Base-by-base conservation (phyloP, 2,113 vertebrate species). In the Atherinomorus stipes region DNA sequence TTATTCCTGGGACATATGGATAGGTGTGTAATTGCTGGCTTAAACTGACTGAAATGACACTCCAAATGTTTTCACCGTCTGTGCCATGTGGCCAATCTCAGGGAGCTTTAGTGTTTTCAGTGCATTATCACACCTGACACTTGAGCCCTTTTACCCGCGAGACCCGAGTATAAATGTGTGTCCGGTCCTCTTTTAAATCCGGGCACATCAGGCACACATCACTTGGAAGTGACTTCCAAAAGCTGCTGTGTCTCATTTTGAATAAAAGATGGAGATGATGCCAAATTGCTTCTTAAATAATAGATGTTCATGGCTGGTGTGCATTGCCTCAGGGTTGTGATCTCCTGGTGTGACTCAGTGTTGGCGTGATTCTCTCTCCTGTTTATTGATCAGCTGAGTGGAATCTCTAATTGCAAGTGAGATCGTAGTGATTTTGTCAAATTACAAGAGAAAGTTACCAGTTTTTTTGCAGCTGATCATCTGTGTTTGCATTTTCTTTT, bases 271-370 rank as follows among this genome's bases (percentile, higher is more conserved):
- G 78, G 45, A 58, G 59, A 53, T 11, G 28, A 73, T 61, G 74
- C 22, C 21, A 57, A 76, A 76, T 64, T 53, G 60, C 60, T 16
- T 64, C 58, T 28, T 87, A 60, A 79, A 83, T 86, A 81, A 87
- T 81, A 78, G 8, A 80, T 83, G 77, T 21, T 49, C 18, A 37
- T 4, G 26, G 34, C 34, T 49, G 8, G 21, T 31, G 50, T 0
- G 54, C 37, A 1, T 47, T 1, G 12, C 60, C 74, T 26, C n/a
- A 0, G 15, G 45, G 9, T 15, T 49, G 44, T 64, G 45, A 13
- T 64, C 62, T 54, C 44, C 45, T 38, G 37, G 0, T 26, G 54
- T 64, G 68, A 64, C 50, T 72, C 18, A 0, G 12, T 6, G 7
- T n/a, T 38, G 21, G 38, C 53, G 54, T 13, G 22, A 59, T 64